phyloP scores from a whole-genome alignment of 2,797 vertebrate genomes.

The Pseudopleuronectes americanus region DNA sequence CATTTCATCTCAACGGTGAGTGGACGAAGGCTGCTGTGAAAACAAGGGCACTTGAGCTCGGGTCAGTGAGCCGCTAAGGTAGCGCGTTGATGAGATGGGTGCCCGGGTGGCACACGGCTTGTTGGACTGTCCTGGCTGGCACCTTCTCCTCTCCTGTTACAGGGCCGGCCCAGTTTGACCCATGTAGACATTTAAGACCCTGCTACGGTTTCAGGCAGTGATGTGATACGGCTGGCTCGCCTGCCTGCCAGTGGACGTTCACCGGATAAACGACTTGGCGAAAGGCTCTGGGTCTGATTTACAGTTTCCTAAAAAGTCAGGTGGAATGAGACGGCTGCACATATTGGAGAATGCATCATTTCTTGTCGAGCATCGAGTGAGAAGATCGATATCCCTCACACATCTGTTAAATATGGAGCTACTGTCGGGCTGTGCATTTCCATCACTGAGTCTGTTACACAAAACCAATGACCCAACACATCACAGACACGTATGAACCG shows the following conservation, averaged over 20 bases:
- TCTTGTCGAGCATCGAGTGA: too few species aligned
- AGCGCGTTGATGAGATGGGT: conserved; percentile 49
- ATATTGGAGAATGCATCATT: not conserved
- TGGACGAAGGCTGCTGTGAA: conserved; percentile 49
- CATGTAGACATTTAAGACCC: conserved; percentile 67
- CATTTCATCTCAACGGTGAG: conserved; percentile 53
- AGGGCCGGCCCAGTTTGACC: conserved; percentile 63
- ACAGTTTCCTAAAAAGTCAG: not conserved
- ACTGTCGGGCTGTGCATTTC: too few species aligned
- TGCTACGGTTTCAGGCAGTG: conserved; percentile 72
- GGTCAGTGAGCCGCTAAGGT: conserved; percentile 60
- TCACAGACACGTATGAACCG: too few species aligned
- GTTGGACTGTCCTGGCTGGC: conserved; percentile 58
- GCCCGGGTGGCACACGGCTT: conserved; percentile 36
- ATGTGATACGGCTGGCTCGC: conserved; percentile 50
- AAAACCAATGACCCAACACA: too few species aligned
- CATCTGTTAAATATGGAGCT: too few species aligned
- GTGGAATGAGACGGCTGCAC: not conserved
- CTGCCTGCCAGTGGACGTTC: conserved; percentile 39
- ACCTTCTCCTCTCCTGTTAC: conserved; percentile 69
- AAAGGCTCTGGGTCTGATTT: conserved; percentile 10
- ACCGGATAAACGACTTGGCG: conserved; percentile 26
- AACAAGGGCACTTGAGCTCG: conserved; percentile 61
- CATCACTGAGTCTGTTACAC: too few species aligned
- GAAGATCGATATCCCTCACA: too few species aligned